Percentiles rank a stretch among this genome's conserved stretches.
These are phyloP conservation scores for Conus betulinus DNA, from an alignment of 1,140 invertebrate genomes.

Conservation along the genomic window DNA sequence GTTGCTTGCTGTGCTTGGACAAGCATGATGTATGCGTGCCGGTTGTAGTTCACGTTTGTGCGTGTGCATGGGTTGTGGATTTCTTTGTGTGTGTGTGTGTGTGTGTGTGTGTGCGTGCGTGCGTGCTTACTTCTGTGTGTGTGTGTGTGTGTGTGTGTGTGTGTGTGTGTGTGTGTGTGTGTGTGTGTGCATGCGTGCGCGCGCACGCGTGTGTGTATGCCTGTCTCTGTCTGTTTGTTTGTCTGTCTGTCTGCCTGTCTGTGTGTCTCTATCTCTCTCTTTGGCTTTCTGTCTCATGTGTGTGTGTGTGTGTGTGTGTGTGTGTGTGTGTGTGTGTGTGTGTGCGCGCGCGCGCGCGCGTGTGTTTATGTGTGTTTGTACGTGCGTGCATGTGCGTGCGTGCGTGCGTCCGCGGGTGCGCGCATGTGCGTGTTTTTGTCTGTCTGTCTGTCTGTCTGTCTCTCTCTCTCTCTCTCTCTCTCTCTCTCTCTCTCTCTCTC, in stretches of 20 bases:
- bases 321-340: constrained; percentile 11
- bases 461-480: no score
- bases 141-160: constrained; percentile 25
- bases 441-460: constrained; percentile 12
- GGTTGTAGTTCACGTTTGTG: background rate
- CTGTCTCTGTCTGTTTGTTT: no score
- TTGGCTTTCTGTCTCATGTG: no score
- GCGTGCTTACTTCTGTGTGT: background rate
- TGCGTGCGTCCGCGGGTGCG: background rate
- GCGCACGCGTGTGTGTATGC: no score
- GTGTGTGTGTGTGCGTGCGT: background rate
- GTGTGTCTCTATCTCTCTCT: no score
- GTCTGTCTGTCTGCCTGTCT: no score
- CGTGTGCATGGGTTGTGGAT: no score
- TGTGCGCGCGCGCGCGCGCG: constrained; percentile 1
- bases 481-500: background rate
- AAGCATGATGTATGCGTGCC: background rate
- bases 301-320: no score
- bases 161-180: constrained; percentile 25
- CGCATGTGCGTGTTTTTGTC: background rate
- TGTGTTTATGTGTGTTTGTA: background rate
- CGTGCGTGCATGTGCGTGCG: constrained; percentile 3
- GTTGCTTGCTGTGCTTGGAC: background rate
- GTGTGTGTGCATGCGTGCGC: background rate
- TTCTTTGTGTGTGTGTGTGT: background rate